Evolutionary conservation across 2,888 invertebrate species (phyloP).

Genomic region (Caenorhabditis auriculariae): DNA sequence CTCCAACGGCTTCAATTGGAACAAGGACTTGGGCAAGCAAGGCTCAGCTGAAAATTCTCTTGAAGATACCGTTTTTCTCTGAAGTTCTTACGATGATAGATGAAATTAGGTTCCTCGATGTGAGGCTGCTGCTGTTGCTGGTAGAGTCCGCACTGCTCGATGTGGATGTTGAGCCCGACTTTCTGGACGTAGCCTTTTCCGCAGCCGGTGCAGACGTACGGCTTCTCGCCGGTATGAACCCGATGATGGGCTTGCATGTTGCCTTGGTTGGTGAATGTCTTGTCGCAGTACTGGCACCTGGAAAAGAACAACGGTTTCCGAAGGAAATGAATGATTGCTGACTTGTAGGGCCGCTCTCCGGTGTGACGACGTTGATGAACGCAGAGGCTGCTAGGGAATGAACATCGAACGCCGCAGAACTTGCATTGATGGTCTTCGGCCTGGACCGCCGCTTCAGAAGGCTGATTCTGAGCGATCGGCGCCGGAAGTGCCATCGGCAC

Average conservation of each 20-base stretch:
- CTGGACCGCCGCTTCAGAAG: slow-evolving; percentile 2
- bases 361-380: slow-evolving; percentile 62
- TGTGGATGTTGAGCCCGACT: slow-evolving; percentile 58
- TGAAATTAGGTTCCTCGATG: no score
- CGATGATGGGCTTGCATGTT: slow-evolving; percentile 52
- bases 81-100: no score
- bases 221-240: slow-evolving; percentile 38
- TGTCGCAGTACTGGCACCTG: slow-evolving; percentile 55
- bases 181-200: slow-evolving; percentile 58
- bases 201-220: slow-evolving; percentile 56
- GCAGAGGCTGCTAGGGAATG: slow-evolving; percentile 60
- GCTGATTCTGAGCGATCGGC: not conserved
- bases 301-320: slow-evolving; percentile 1
- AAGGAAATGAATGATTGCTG: not conserved
- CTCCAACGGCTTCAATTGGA: no score
- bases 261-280: slow-evolving; percentile 58
- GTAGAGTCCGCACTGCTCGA: slow-evolving; percentile 54
- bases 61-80: no score
- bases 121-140: slow-evolving; percentile 8
- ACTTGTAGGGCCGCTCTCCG: slow-evolving; percentile 44
- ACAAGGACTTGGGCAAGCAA: slow-evolving; percentile 3
- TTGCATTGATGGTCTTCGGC: slow-evolving; percentile 43
- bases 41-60: no score
- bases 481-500: not conserved
- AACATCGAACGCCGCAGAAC: slow-evolving; percentile 58